Conservation (phyloP, 2,113 vertebrate species). For the Edolisoma coerulescens region DNA sequence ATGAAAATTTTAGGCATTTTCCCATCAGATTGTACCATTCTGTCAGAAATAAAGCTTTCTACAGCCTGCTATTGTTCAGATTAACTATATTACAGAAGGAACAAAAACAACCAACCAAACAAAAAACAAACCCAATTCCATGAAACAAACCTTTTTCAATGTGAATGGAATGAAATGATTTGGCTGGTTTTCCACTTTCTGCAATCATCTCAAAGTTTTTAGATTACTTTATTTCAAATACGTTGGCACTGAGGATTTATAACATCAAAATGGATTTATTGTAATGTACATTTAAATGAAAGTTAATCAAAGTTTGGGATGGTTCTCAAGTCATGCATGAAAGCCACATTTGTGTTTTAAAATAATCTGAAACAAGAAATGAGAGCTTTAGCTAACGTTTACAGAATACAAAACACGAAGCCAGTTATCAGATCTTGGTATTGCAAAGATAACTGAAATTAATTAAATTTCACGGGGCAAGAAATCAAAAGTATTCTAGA, state of each 20-base stretch:
- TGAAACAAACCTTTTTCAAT: background rate
- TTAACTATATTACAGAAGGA: background rate
- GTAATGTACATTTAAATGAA: background rate
- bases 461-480: background rate
- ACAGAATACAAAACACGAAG: background rate
- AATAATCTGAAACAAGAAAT: background rate
- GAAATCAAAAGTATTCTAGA: background rate
- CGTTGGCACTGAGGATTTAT: background rate
- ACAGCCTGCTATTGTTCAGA: background rate
- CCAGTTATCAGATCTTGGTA: background rate
- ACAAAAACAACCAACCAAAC: no score
- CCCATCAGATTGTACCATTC: fast-evolving
- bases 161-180: background rate
- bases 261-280: background rate
- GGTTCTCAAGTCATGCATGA: background rate
- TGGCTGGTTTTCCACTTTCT: background rate
- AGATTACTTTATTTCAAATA: background rate
- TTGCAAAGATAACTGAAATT: background rate
- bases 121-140: background rate
- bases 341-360: background rate
- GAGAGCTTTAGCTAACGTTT: background rate
- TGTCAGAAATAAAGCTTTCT: background rate
- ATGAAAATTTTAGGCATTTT: background rate
- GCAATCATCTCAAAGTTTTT: background rate
- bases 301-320: background rate